Conservation (phyloP, 2,888 invertebrate genomes). For the Drosophila pseudotakahashii region DNA sequence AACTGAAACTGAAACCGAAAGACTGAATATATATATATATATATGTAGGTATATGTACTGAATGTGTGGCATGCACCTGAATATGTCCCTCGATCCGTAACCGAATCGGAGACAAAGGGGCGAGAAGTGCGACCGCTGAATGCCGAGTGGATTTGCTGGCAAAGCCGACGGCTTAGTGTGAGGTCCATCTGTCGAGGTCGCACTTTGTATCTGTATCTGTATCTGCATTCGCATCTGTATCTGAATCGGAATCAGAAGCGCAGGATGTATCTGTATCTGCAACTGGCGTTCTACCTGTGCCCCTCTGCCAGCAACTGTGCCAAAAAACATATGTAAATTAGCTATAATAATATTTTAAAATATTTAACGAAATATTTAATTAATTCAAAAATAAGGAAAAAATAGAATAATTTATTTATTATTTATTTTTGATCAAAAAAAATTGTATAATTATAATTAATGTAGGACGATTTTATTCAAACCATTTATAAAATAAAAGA, state of each 20-base stretch:
- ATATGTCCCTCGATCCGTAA: constrained; percentile 13
- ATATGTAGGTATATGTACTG: no score
- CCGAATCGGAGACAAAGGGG: constrained; percentile 58
- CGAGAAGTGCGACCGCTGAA: constrained; percentile 45
- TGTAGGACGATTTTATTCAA: no score
- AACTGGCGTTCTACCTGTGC: constrained; percentile 4
- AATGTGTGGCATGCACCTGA: neutral
- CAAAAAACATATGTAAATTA: neutral
- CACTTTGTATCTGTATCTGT: constrained; percentile 5
- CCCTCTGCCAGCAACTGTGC: no score
- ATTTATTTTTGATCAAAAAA: no score
- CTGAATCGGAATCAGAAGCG: neutral
- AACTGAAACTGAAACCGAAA: constrained; percentile 12
- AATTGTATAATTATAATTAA: no score
- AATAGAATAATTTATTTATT: no score
- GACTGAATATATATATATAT: neutral
- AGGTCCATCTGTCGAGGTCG: constrained; percentile 54
- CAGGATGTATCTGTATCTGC: neutral
- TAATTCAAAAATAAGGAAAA: no score
- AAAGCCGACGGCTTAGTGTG: constrained; percentile 48
- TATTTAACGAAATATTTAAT: no score
- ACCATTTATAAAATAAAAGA: no score
- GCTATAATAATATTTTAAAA: no score
- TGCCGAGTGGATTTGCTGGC: constrained; percentile 37
- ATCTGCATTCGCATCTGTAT: constrained; percentile 8